These are phyloP conservation scores for Actias luna DNA, from an alignment of 2,888 invertebrate species.

Conservation along the genomic window DNA sequence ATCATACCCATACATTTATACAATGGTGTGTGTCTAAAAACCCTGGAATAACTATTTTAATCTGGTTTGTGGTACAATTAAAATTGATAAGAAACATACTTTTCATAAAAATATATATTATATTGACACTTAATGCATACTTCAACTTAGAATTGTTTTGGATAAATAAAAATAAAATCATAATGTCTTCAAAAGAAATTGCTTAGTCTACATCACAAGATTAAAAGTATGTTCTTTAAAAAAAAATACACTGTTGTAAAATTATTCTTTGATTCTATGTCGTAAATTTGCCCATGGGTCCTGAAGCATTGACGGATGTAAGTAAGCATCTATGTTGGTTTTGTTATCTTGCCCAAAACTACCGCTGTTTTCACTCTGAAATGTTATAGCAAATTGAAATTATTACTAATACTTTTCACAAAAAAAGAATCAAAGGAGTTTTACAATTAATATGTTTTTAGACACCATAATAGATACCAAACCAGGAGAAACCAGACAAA, in stretches of 20 bases:
- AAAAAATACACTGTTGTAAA: not conserved
- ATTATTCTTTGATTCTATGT: constrained; percentile 22
- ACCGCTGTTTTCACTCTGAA: constrained; percentile 66
- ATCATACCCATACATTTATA: no score
- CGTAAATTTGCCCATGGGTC: constrained; percentile 68
- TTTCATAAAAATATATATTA: no score
- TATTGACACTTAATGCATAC: no score
- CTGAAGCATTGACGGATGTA: constrained; percentile 71
- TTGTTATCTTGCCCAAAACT: constrained; percentile 50
- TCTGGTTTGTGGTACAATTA: no score
- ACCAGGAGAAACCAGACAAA: not conserved
- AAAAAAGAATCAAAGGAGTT: no score
- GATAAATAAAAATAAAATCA: no score
- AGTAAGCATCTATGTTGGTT: constrained; percentile 60
- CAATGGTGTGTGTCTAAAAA: no score
- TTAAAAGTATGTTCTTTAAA: not conserved
- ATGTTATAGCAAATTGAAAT: constrained; percentile 23
- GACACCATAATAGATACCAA: not conserved
- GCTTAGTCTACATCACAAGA: not conserved
- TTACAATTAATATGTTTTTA: no score
- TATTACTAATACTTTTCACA: not conserved
- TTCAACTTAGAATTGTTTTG: no score
- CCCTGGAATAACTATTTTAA: no score
- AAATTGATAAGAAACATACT: no score
- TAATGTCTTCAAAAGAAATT: not conserved